Evolutionary conservation across 2,113 vertebrate species (phyloP).

Genomic region (Neopipo cinnamomea): DNA sequence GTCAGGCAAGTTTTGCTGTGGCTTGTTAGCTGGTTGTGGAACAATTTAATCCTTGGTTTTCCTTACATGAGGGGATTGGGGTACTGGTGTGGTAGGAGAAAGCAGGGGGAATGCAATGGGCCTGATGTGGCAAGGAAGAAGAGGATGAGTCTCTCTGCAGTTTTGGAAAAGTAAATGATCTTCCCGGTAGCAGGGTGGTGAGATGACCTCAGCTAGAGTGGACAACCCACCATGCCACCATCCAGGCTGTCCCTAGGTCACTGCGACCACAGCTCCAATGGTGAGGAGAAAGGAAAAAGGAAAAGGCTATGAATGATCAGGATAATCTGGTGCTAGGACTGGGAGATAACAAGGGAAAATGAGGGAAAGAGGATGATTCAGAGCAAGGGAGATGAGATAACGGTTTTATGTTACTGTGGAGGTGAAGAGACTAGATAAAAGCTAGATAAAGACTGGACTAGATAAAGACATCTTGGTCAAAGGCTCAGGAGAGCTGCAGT

Average conservation of each 20-base stretch:
- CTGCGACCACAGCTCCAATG: background rate
- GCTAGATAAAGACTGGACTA: background rate
- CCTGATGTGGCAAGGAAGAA: background rate
- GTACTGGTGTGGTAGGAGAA: background rate
- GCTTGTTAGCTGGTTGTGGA: slow-evolving; percentile 16
- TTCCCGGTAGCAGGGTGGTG: background rate
- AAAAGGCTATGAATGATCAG: background rate
- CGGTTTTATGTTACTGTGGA: background rate
- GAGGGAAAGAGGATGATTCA: background rate
- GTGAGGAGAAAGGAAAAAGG: background rate
- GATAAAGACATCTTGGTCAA: background rate
- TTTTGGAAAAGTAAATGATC: background rate
- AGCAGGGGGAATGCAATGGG: background rate
- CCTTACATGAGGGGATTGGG: background rate
- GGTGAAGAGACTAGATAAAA: background rate
- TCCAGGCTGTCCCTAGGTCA: background rate
- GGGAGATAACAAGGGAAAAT: background rate
- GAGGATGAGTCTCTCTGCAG: background rate
- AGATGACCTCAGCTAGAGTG: background rate
- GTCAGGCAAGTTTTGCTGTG: slow-evolving; percentile 38
- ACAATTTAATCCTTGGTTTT: background rate
- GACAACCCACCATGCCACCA: background rate
- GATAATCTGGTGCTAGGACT: background rate
- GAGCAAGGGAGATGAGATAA: background rate
- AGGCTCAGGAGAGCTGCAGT: background rate